phyloP scores from a whole-genome alignment of 2,888 invertebrate species.

The Baronia brevicornis region DNA sequence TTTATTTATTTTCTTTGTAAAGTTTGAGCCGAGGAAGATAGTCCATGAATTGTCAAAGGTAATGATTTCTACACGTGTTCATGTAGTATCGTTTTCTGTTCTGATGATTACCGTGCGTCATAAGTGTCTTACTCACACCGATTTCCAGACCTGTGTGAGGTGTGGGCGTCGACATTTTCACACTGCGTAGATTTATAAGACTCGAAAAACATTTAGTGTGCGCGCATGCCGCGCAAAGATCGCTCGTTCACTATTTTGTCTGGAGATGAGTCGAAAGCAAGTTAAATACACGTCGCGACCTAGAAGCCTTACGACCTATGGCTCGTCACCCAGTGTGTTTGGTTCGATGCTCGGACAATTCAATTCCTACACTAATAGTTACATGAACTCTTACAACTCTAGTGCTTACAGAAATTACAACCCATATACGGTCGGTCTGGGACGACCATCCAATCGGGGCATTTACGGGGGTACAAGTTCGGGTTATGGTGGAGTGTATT shows the following conservation, averaged over 20 bases:
- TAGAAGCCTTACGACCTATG: slow-evolving; percentile 59
- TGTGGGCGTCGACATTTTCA: slow-evolving; percentile 59
- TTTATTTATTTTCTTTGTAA: no score
- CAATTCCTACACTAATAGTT: slow-evolving; percentile 50
- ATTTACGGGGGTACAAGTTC: slow-evolving; percentile 79
- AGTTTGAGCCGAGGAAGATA: slow-evolving; percentile 20
- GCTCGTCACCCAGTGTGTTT: slow-evolving; percentile 63
- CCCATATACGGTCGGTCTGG: slow-evolving; percentile 60
- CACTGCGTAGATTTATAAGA: slow-evolving; percentile 46
- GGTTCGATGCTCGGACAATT: slow-evolving; percentile 58
- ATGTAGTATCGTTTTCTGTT: slow-evolving; percentile 36
- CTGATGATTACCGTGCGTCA: slow-evolving; percentile 44
- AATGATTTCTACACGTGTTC: slow-evolving; percentile 46
- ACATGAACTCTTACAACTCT: slow-evolving; percentile 52
- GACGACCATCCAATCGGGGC: slow-evolving; percentile 55
- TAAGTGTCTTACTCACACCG: slow-evolving; percentile 40
- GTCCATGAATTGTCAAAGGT: slow-evolving; percentile 51
- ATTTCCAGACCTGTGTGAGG: slow-evolving; percentile 32
- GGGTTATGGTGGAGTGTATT: slow-evolving; percentile 81
- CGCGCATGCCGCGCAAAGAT: slow-evolving; percentile 47
- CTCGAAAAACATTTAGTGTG: slow-evolving; percentile 55
- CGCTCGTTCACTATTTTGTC: slow-evolving; percentile 32
- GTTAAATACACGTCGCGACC: slow-evolving; percentile 59
- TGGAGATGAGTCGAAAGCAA: slow-evolving; percentile 64
- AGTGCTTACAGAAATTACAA: slow-evolving; percentile 62